A percentile compares a stretch with the other conserved stretches of the same genome.
phyloP scores from a whole-genome alignment of 2,797 vertebrate genomes.

The Trematomus bernacchii region DNA sequence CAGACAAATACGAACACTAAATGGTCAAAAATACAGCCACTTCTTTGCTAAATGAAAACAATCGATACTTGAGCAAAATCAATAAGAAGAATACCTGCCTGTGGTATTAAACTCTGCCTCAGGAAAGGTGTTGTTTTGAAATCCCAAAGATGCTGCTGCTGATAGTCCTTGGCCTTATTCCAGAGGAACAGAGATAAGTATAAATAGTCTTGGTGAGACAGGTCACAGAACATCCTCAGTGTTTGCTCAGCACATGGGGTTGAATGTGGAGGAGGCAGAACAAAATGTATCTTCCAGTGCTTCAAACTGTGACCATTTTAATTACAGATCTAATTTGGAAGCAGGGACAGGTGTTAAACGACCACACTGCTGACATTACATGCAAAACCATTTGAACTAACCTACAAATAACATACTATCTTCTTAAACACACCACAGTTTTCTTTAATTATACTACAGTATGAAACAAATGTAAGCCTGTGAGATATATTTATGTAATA shows the following conservation, averaged over 20 bases:
- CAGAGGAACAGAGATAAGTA: conserved; percentile 33
- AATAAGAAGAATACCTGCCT: conserved; percentile 47
- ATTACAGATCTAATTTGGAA: conserved; percentile 28
- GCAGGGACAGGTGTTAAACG: conserved; percentile 18
- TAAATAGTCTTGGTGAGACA: conserved; percentile 52
- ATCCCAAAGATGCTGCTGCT: conserved; percentile 46
- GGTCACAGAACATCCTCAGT: conserved; percentile 46
- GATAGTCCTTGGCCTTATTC: conserved; percentile 40
- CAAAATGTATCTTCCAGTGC: neutral
- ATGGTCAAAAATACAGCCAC: neutral
- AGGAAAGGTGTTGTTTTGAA: conserved; percentile 27
- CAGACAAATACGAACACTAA: conserved; percentile 4
- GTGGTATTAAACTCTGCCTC: conserved; percentile 23
- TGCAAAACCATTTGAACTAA: neutral
- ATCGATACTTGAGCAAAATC: conserved; percentile 55
- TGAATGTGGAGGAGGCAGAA: conserved; percentile 14
- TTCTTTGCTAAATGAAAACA: conserved; percentile 50
- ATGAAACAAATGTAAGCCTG: neutral
- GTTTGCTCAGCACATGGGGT: conserved; percentile 33
- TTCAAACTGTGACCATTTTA: conserved; percentile 36
- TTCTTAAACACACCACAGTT: neutral
- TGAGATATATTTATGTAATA: neutral
- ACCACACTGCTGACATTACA: neutral
- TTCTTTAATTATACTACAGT: neutral
- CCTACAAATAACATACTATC: neutral